Evolutionary conservation across 2,888 invertebrate species (phyloP), one percentile per base, ranked within the genome.

Genomic region (Nomada goodeniana): DNA sequence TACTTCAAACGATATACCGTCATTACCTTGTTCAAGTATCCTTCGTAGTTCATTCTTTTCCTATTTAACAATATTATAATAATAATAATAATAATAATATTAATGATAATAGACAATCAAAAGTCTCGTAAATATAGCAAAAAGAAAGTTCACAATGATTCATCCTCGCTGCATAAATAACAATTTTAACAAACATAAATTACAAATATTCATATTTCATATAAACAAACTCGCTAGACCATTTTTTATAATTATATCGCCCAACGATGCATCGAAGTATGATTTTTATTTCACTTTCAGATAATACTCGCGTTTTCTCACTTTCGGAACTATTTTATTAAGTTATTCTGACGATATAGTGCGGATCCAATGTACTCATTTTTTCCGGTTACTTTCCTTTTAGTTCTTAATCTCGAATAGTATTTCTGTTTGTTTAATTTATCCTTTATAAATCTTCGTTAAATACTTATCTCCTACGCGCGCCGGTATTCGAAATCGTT

Each of bases 201-300:
- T 80, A 80, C 55, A 57, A 63, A 55, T 64, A 68, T 71, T 73
- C 5, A 26, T 75, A 65, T 71, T 71, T 73, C 5, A 26, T 75
- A 65, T 71, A 74, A 83, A 68, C 60, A 60, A 70, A 80, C 55
- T 42, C 53, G 29, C 68, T 71, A 63, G 59, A 53, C n/a, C 36
- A 59, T 36, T 47, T 67, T 67, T 13, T 53, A 10, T 60, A 13
- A 18, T 70, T 64, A 47, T 57, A 53, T 67, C 47, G 55, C 44
- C 63, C 64, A 76, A 55, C 69, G 71, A 63, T 75, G 42, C 55
- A 26, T 68, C 55, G 73, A 78, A 70, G 15, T 76, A 20, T 23
- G 20, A 42, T 44, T 71, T 82, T 61, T 76, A 79, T 85, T 83
- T 83, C 84, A 85, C 84, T 85, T 85, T 85, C 83, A 78, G 83